phyloP scores from a whole-genome alignment of 2,888 invertebrate species.

The Sycophila texana region DNA sequence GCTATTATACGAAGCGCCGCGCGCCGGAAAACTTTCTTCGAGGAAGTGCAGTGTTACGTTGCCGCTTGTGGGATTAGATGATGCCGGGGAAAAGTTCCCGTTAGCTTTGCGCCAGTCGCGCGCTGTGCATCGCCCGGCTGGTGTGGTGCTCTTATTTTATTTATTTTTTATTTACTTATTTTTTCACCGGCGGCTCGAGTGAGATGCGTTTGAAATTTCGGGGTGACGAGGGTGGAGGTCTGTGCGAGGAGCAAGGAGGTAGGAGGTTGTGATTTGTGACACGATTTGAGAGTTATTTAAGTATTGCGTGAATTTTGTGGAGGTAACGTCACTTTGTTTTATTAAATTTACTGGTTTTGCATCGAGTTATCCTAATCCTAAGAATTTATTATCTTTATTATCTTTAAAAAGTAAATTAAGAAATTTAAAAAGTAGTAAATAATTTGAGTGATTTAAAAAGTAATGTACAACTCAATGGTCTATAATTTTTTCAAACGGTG shows the following conservation, averaged over 20 bases:
- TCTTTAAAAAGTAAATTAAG: too few relatives aligned
- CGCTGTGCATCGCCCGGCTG: background rate
- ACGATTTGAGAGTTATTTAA: too few relatives aligned
- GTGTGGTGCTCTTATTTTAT: background rate
- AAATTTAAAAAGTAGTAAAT: too few relatives aligned
- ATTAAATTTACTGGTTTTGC: too few relatives aligned
- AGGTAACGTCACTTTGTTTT: too few relatives aligned
- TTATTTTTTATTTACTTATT: too few relatives aligned
- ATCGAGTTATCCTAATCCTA: too few relatives aligned
- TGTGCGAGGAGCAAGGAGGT: background rate
- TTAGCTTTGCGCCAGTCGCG: background rate
- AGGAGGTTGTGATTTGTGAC: background rate
- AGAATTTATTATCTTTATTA: too few relatives aligned
- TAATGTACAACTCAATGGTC: too few relatives aligned
- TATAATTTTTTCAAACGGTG: background rate
- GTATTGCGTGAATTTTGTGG: too few relatives aligned
- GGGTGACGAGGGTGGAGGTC: background rate
- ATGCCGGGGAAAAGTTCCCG: background rate
- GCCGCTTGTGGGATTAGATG: background rate
- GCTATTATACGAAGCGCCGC: background rate
- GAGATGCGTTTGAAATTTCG: background rate
- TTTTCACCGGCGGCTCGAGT: background rate
- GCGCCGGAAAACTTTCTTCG: conserved; percentile 11
- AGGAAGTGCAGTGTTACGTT: conserved; percentile 13
- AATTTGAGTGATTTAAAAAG: too few relatives aligned